A percentile compares a stretch with the other conserved stretches of the same genome.
These are phyloP conservation scores for Eudyptes chrysolophus DNA, from an alignment of 2,113 vertebrate species.

Conservation along the genomic window DNA sequence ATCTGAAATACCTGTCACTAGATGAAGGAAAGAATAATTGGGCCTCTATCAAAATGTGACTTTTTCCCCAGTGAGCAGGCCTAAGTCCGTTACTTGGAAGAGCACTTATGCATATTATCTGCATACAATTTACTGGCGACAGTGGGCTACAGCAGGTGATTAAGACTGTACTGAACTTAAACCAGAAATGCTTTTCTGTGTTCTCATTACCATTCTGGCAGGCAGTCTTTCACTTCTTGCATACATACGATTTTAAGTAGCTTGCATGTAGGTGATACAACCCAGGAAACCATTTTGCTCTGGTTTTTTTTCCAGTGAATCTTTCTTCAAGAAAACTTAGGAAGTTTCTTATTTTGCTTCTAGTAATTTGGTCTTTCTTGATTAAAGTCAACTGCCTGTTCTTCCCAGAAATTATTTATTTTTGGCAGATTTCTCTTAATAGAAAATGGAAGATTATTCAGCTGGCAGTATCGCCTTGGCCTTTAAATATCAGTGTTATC, in stretches of 20 bases:
- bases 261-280: not conserved
- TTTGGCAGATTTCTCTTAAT: not conserved
- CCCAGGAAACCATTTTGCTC: not conserved
- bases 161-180: not conserved
- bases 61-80: not conserved
- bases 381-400: not conserved
- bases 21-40: not conserved
- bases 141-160: not conserved
- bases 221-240: not conserved
- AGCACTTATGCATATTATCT: not conserved
- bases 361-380: not conserved
- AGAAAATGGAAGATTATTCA: not conserved
- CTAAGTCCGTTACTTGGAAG: not conserved
- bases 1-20: not conserved
- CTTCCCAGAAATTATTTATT: not conserved
- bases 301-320: not conserved
- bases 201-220: not conserved
- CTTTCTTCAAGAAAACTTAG: not conserved
- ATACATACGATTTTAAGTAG: fast-evolving
- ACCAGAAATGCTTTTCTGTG: not conserved
- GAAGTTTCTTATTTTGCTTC: not conserved
- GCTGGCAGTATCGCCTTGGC: not conserved
- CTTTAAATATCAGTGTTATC: not conserved
- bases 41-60: not conserved
- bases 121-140: not conserved